Evolutionary conservation across 2,888 invertebrate species (phyloP), one percentile per base, ranked within the genome.

Genomic region (Nomada flava): DNA sequence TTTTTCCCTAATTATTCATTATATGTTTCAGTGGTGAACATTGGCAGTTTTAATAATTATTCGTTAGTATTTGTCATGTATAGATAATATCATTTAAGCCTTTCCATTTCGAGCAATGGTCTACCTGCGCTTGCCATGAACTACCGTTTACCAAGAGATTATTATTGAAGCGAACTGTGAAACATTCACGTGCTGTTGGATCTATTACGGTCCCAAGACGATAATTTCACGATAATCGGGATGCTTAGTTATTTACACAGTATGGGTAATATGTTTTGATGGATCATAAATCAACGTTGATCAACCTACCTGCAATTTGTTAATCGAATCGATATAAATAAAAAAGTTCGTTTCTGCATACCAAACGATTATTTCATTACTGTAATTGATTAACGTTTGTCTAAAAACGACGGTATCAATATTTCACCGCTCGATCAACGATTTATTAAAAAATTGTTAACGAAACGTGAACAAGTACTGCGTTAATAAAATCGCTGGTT

Each of bases 201-300:
- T 79, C 60, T 57, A 36, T 60, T 73, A 18, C 57, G 52, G 72
- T 76, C 71, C 52, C 55, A 42, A 47, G 65, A 83, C 69, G 83
- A 77, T 86, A 82, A 86, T 82, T 69, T 65, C 67, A 64, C 78
- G 81, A 86, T 76, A 84, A 82, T 62, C 71, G 74, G 57, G 78
- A 74, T 76, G 76, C 63, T 69, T 82, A 84, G 84, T 86, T 79
- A 74, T 79, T 52, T 70, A 75, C 69, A 67, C 69, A 65, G 82
- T 65, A 62, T 50, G 44, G 70, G 78, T 59, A 73, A 64, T 52
- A 9, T 23, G 20, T 65, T 20, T 53, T 50, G 62, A n/a, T 4
- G 42, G 36, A 65, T 70, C 47, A 15, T 13, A 29, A 44, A 62
- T 59, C 72, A 36, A 60, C 65, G 23, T 10, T 20, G 50, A 50